phyloP scores from a whole-genome alignment of 2,113 vertebrate genomes.

The Perognathus longimembris region DNA sequence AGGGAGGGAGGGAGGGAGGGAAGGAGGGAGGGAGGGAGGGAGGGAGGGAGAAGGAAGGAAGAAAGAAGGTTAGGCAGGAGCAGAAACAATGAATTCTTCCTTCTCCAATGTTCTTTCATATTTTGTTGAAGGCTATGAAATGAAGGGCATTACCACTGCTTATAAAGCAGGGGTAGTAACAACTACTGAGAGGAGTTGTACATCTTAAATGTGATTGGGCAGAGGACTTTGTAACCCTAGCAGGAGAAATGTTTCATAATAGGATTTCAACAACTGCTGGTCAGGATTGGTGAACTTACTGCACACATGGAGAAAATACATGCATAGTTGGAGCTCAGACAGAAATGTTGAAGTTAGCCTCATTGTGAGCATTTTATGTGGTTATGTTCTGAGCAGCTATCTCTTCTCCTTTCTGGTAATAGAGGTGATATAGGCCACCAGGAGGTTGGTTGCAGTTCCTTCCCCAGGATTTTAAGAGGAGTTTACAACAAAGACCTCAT shows the following conservation, averaged over 20 bases:
- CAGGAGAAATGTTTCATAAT: not conserved
- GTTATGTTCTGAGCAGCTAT: not conserved
- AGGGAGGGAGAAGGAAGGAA: not conserved
- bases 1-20: not conserved
- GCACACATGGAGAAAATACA: not conserved
- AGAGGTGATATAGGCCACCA: not conserved
- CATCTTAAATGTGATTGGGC: constrained; percentile 39
- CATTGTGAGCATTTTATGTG: not conserved
- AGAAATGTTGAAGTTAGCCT: constrained; percentile 1
- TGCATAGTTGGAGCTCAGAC: not conserved
- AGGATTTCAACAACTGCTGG: not conserved
- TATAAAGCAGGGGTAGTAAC: not conserved
- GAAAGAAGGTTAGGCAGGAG: not conserved
- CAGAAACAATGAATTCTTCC: not conserved
- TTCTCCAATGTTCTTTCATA: not conserved
- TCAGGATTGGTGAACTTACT: constrained; percentile 2
- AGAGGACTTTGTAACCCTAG: not conserved
- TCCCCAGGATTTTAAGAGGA: not conserved
- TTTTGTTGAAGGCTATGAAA: constrained; percentile 5
- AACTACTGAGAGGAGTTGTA: not conserved
- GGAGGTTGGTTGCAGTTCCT: not conserved
- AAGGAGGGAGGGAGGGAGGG: not conserved
- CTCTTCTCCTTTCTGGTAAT: not conserved
- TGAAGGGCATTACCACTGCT: not conserved
- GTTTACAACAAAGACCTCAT: not conserved